Evolutionary conservation across 2,888 invertebrate species (phyloP).

Genomic region (Stramonita haemastoma): DNA sequence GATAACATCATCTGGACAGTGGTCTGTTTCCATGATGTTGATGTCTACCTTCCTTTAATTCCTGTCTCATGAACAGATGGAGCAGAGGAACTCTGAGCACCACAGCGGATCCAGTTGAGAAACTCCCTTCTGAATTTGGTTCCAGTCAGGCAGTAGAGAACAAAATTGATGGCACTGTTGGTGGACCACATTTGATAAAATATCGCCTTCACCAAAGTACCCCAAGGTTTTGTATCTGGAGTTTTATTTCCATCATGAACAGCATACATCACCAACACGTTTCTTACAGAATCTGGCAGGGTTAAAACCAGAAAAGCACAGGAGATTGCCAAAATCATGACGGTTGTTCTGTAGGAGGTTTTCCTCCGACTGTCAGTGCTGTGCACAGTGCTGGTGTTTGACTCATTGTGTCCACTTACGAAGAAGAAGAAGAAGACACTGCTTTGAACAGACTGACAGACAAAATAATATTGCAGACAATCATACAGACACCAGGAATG

Average conservation of each 20-base stretch:
- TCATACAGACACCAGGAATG: neutral
- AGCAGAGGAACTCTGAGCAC: neutral
- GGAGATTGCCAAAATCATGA: neutral
- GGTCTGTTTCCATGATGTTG: too few species aligned
- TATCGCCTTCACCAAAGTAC: neutral
- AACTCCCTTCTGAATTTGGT: constrained; percentile 24
- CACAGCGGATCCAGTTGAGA: neutral
- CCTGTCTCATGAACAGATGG: too few species aligned
- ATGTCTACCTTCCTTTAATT: too few species aligned
- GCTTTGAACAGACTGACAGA: neutral
- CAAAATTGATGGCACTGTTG: constrained; percentile 27
- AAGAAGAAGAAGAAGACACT: neutral
- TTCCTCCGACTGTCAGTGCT: neutral
- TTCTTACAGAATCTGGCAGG: neutral
- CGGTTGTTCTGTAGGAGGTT: neutral
- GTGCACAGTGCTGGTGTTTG: neutral
- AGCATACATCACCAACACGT: neutral
- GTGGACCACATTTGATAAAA: neutral
- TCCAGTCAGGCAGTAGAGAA: constrained; percentile 27
- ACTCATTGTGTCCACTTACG: neutral
- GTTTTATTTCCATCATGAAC: too few species aligned
- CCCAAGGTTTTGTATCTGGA: neutral
- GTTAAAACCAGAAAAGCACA: neutral
- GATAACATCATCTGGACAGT: too few species aligned
- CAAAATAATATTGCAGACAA: neutral